Conservation (phyloP, 2,113 vertebrate genomes). For the Pachycephala philippinensis region DNA sequence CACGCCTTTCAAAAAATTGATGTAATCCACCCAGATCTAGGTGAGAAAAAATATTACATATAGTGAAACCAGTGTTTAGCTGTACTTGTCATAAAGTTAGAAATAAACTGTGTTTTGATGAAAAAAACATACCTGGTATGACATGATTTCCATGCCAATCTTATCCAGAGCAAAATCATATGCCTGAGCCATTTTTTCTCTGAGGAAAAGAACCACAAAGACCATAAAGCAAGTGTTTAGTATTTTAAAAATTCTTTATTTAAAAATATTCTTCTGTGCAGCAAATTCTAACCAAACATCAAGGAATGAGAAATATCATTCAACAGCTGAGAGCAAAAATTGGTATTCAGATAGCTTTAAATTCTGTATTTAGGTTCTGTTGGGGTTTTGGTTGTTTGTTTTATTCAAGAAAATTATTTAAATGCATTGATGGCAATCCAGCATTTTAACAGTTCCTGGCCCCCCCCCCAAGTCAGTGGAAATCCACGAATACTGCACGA, state of each 20-base stretch:
- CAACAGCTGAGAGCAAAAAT: not conserved
- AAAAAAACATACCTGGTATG: conserved; percentile 87
- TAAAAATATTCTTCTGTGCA: not conserved
- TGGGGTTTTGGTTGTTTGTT: not conserved
- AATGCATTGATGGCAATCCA: not conserved
- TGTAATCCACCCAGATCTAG: conserved; percentile 99
- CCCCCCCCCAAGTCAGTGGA: not conserved
- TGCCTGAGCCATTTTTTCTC: conserved; percentile 99
- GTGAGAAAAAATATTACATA: conserved; percentile 62
- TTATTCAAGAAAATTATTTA: not conserved
- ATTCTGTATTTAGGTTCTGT: not conserved
- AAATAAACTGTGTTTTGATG: not conserved
- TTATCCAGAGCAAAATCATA: conserved; percentile 99
- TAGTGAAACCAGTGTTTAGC: conserved; percentile 14
- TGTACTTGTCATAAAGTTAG: not conserved
- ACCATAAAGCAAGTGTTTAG: conserved; percentile 13
- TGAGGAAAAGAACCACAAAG: conserved; percentile 68
- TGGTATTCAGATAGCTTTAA: not conserved
- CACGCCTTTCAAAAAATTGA: conserved; percentile 99
- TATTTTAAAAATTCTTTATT: conserved; percentile 43
- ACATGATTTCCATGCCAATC: conserved; percentile 99
- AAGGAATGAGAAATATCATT: not conserved
- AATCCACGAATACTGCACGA: fast-evolving
- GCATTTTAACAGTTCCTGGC: not conserved
- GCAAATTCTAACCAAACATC: not conserved